These are phyloP conservation scores for Sussaba pulchella DNA, from an alignment of 2,888 invertebrate species.

Conservation along the genomic window DNA sequence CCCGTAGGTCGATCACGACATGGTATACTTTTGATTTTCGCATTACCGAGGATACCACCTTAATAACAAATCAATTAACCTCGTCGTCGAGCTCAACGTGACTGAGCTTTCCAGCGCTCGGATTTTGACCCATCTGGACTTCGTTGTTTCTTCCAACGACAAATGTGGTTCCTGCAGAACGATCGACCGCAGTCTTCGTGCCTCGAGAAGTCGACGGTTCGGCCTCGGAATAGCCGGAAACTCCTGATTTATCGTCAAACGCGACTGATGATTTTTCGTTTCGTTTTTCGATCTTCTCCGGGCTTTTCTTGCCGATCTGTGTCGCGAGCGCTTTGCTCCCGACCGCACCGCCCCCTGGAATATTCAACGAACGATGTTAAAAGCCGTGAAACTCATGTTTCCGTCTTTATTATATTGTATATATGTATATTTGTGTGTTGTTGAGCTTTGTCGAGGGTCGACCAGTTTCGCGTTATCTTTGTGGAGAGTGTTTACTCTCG, in stretches of 20 bases:
- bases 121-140: conserved; percentile 72
- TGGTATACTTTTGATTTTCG: no score
- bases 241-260: conserved; percentile 16
- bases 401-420: no score
- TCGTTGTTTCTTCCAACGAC: conserved; percentile 59
- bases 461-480: no score
- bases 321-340: conserved; percentile 15
- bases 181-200: conserved; percentile 21
- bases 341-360: conserved; percentile 61
- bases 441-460: no score
- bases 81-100: conserved; percentile 70
- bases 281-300: conserved; percentile 16
- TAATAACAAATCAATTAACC: conserved; percentile 67
- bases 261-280: conserved; percentile 26
- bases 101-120: conserved; percentile 70
- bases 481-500: no score
- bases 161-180: conserved; percentile 32
- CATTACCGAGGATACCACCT: no score
- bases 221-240: conserved; percentile 44
- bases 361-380: neutral
- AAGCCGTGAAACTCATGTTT: no score
- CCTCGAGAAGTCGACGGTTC: conserved; percentile 59
- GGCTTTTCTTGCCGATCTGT: conserved; percentile 19
- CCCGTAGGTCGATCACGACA: no score
- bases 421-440: no score